phyloP scores from a whole-genome alignment of 92 coral and sea anemone genomes.

The Micromussa lordhowensis region DNA sequence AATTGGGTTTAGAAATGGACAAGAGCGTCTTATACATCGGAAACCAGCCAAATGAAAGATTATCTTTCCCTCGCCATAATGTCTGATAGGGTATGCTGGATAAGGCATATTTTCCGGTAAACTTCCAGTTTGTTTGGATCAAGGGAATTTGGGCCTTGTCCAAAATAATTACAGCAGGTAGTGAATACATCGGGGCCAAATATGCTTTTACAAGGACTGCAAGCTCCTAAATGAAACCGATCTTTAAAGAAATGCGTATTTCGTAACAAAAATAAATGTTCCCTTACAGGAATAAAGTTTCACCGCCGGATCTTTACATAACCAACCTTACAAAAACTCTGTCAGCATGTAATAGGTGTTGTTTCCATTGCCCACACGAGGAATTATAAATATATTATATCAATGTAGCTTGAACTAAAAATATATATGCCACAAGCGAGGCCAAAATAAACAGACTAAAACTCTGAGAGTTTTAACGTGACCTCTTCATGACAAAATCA shows the following conservation, averaged over 20 bases:
- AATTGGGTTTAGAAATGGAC: constrained; percentile 5
- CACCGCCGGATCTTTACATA: constrained; percentile 6
- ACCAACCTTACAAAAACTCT: not conserved
- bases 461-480: constrained; percentile 12
- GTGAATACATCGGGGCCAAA: not conserved
- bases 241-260: not conserved
- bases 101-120: constrained; percentile 27
- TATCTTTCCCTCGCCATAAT: constrained; percentile 14
- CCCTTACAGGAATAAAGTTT: not conserved
- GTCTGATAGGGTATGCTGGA: constrained; percentile 30
- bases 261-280: not conserved
- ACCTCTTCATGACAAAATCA: constrained; percentile 20
- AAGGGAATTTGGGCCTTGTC: constrained; percentile 22
- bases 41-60: constrained; percentile 35
- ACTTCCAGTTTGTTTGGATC: constrained; percentile 17
- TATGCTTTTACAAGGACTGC: no score
- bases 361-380: constrained; percentile 50
- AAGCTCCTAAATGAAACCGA: not conserved
- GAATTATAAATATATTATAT: constrained; percentile 28
- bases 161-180: not conserved
- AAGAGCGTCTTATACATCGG: constrained; percentile 20
- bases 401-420: constrained; percentile 32
- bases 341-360: constrained; percentile 21
- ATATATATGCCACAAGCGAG: constrained; percentile 11
- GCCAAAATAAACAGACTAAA: constrained; percentile 45